Base-by-base conservation (phyloP, 2,888 invertebrate species). In the Tupiocoris notatus region DNA sequence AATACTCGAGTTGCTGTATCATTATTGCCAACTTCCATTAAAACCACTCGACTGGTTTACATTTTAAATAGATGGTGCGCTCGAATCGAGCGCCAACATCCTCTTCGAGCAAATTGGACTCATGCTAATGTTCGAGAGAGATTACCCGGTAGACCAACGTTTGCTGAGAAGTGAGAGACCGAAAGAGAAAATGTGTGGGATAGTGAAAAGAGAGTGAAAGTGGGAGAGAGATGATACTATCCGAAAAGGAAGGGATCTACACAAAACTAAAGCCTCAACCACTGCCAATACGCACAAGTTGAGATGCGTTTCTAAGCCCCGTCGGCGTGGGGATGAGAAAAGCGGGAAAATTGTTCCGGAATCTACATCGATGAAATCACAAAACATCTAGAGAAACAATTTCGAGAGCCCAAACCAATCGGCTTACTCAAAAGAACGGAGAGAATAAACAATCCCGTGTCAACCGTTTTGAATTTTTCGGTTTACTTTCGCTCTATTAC, bases 21-120 rank as follows among this genome's bases (percentile, higher is more conserved):
- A 21, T 22, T 63, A 63, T 16, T 25, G 25, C 22, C 7, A 25
- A 17, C 3, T 63, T 63, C 17, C 63, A 63, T 63, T 23, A 63
- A 63, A 63, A 63, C 23, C 63, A 22, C 63, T 63, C 59, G 9
- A 59, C 3, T n/a, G 59, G 22, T 23, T 63, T 63, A 63, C 63
- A 63, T 63, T 63, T 63, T 23, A 63, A 63, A 22, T 63, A 22
- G 22, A n/a, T 63, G 12, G 63, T 25, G 63, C 17, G 23, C 63
- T 63, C 16, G 25, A 6, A 23, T 21, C 62, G n/a, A n/a, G n/a
- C n/a, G 23, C 62, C 62, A 20, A 21, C 23, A 23, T 63, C 23
- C 63, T 63, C 63, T 22, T 25, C 63, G 7, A 63, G 63, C 17
- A 63, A 63, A 24, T 63, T 24, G 25, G 25, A 25, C 63, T 39